Base-by-base conservation (phyloP, 2,888 invertebrate species). In the Podabrus alpinus region DNA sequence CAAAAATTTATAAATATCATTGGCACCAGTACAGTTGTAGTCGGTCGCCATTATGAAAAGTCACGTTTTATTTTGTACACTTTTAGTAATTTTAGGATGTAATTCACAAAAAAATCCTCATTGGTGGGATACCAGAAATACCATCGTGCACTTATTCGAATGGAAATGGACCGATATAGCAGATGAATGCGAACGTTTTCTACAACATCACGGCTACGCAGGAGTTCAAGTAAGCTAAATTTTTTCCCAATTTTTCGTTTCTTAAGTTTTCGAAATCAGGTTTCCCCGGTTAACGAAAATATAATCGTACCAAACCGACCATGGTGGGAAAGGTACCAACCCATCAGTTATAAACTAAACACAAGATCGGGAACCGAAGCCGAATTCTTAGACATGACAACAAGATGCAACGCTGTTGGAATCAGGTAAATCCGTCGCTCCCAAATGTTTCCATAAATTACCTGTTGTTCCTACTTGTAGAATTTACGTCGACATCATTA, bases 241-340 rank as follows among this genome's bases (percentile, higher is more conserved):
- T 7, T n/a, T n/a, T 13, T 1, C n/a, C 61, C 9, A 21, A 69
- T 5, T 2, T 45, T n/a, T 3, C 17, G 17, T 19, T 67, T 15
- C 19, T 11, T 66, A 25, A 59, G 2, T 17, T 29, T n/a, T 24
- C 13, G 10, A 68, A 17, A 16, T 3, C 11, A 94, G 93, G 89
- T 94, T 4, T 95, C 95, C 0, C 95, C 95, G 9, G 91, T 92
- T 0, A 92, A 90, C 81, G 95, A 95, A 85, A 94, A 95, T 83
- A 86, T 92, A 59, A 87, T 92, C 0, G 88, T 93, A 60, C 69
- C 72, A 2, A 85, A 84, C 3, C 89, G 94, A 0, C 94, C 96
- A 0, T 97, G 97, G 97, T 97, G 92, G 92, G 96, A 97, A 85
- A 88, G 96, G 13, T 96, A 96, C 85, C 95, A 96, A 86, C 95